Base-by-base conservation (phyloP, 30 jellyfish, hydroid and myxozoan species). In the Pelagia noctiluca region DNA sequence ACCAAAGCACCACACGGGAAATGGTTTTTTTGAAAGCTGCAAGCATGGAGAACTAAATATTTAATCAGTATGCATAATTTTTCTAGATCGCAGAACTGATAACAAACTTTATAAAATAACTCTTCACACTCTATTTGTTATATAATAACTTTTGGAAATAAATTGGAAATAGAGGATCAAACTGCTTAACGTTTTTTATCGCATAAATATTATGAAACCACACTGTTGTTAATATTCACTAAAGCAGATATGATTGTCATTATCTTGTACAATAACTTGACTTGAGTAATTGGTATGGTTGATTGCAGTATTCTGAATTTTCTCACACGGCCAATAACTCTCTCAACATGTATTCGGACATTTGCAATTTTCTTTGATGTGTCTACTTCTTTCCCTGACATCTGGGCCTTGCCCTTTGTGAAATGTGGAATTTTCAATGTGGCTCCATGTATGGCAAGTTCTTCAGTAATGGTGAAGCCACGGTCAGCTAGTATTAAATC, bases 401-500 rank as follows among this genome's bases (percentile, higher is more conserved):
- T 23, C 70, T 90, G 93, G 16, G 16, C 36, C 50, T 90, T 90
- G 1, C 97, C 91, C 50, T 83, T 89, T 34, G 96, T 82, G 49
- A 90, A 90, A 5, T 63, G 30, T 50, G 97, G 92, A n/a, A 90
- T 78, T 61, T 22, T 36, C 66, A 90, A 66, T 11, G 23, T 35
- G 0, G 86, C 97, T 0, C 96, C 96, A 1, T 57, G 12, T 1
- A 48, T 13, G 29, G 96, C 93, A 18, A 90, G 37, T 62, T 83
- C 96, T 26, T 83, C 96, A 33, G 35, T 25, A 19, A 90, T 61
- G 13, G 75, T 22, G 66, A 90, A 90, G 25, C 96, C 96, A 16
- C 97, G 36, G 83, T 90, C 97, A 35, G 97, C 97, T 8, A 90
- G 64, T 13, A 90, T 67, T 1, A 30, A 62, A 48, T 90, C 96